Conservation (phyloP, 64 coral and sea anemone genomes). For the Stichodactyla helianthus region DNA sequence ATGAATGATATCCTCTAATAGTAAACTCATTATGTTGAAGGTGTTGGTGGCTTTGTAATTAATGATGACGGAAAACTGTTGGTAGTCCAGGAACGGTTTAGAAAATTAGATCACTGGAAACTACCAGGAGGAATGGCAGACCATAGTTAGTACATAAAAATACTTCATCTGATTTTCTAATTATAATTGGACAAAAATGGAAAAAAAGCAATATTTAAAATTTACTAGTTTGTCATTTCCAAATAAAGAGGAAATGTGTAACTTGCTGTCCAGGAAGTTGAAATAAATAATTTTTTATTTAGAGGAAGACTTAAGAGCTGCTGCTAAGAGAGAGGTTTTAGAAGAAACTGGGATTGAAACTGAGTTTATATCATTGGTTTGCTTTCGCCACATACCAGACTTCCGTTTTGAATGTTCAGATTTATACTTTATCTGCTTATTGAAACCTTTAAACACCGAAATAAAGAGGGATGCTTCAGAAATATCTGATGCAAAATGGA, state of each 20-base stretch:
- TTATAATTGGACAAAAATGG: too few species aligned
- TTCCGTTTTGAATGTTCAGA: slow-evolving; percentile 89
- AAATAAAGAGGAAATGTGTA: too few species aligned
- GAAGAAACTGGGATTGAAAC: slow-evolving; percentile 80
- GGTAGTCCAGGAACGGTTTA: slow-evolving; percentile 62
- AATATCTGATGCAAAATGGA: slow-evolving; percentile 80
- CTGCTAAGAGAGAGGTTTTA: slow-evolving; percentile 75
- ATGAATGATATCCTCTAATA: too few species aligned
- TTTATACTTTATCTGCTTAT: slow-evolving; percentile 62
- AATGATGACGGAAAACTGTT: slow-evolving; percentile 72
- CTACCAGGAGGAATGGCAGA: slow-evolving; percentile 77
- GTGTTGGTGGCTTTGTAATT: slow-evolving; percentile 74
- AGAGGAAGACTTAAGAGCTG: slow-evolving; percentile 67
- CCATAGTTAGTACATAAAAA: slow-evolving; percentile 8
- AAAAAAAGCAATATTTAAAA: too few species aligned
- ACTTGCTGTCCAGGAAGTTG: slow-evolving; percentile 56
- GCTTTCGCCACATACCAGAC: slow-evolving; percentile 59
- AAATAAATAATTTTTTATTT: slow-evolving; percentile 19
- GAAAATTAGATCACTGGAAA: slow-evolving; percentile 62
- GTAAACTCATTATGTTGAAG: not conserved
- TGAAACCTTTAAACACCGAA: slow-evolving; percentile 55
- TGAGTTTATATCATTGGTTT: slow-evolving; percentile 63
- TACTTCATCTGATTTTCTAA: too few species aligned
- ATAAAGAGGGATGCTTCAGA: slow-evolving; percentile 68
- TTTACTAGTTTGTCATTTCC: too few species aligned